These are phyloP conservation scores for Adoxophyes honmai DNA, from an alignment of 1,140 invertebrate species.

Conservation along the genomic window DNA sequence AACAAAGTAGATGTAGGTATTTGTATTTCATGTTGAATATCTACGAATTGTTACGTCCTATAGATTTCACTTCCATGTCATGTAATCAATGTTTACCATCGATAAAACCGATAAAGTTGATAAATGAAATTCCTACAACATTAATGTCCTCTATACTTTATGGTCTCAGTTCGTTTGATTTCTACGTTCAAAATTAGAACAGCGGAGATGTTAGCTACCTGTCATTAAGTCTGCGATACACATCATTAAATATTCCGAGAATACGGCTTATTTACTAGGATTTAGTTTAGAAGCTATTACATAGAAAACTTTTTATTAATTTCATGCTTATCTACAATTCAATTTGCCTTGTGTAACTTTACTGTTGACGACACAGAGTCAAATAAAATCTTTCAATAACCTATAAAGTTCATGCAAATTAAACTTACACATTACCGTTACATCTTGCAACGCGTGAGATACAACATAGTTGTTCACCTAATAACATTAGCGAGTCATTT, in stretches of 20 bases:
- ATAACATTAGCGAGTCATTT: conserved; percentile 4
- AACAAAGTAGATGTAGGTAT: too few species aligned
- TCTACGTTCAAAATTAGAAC: conserved; percentile 4
- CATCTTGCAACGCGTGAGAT: not conserved
- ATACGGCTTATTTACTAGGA: conserved; percentile 39
- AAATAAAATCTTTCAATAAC: too few species aligned
- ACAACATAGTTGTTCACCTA: conserved; percentile 1
- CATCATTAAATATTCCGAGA: conserved; percentile 39
- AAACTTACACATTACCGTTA: not conserved
- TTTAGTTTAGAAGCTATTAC: conserved; percentile 14
- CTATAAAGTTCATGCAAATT: too few species aligned
- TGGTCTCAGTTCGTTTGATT: not conserved
- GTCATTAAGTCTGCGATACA: conserved; percentile 40
- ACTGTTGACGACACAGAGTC: too few species aligned
- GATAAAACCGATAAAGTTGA: conserved; percentile 13
- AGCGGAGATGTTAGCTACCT: conserved; percentile 17
- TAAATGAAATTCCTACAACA: not conserved
- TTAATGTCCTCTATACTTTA: conserved; percentile 5
- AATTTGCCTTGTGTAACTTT: too few species aligned
- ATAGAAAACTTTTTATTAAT: not conserved
- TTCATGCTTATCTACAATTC: too few species aligned
- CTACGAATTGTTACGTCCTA: not conserved
- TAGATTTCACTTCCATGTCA: conserved; percentile 5
- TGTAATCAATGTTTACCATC: conserved; percentile 21
- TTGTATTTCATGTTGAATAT: conserved; percentile 3